Base-by-base conservation (phyloP, 2,888 invertebrate species). In the Lasioglossum vierecki region DNA sequence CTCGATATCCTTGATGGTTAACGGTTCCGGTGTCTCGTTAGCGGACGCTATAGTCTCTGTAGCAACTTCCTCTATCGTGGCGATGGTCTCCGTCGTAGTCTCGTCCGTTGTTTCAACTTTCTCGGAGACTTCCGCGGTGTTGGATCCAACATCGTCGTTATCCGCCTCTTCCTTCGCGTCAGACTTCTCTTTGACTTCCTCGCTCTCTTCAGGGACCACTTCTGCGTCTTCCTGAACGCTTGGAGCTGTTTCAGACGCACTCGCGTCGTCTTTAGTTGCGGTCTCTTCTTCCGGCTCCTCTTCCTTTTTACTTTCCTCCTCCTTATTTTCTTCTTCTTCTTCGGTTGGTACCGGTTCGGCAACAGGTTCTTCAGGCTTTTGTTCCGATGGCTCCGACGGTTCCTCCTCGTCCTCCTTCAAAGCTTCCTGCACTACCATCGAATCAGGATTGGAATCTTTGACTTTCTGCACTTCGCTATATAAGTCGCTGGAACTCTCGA, bases 391-490 rank as follows among this genome's bases (percentile, higher is more conserved):
- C 44, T 84, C 80, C 71, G 77, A 74, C 39, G 79, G 60, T 49
- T 84, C 88, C 11, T 91, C 87, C 15, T 91, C 87, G 11, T 84
- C 88, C 71, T 88, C 91, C 80, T 87, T 92, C 73, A 60, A 41
- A 22, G 41, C 89, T 4, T 86, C 88, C 76, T 87, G 86, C 13
- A 79, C 80, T 39, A 83, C 79, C 53, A 86, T 81, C 46, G 87
- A 83, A 39, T 91, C 90, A 1, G 88, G 86, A 49, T 89, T 91
- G 13, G 91, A 88, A 60, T 84, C 83, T 22, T 90, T 90, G 63
- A 87, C 96, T 94, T 97, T 97, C 90, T 96, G 96, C 88, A 96
- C 96, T 94, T 97, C 96, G 95, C 96, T 97, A 92, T 96, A 97
- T 83, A 96, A 93, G 87, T 96, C 96, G 91, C 95, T 96, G 87